These are phyloP conservation scores for Camponotus fellah DNA, from an alignment of 2,888 invertebrate species.

Conservation along the genomic window DNA sequence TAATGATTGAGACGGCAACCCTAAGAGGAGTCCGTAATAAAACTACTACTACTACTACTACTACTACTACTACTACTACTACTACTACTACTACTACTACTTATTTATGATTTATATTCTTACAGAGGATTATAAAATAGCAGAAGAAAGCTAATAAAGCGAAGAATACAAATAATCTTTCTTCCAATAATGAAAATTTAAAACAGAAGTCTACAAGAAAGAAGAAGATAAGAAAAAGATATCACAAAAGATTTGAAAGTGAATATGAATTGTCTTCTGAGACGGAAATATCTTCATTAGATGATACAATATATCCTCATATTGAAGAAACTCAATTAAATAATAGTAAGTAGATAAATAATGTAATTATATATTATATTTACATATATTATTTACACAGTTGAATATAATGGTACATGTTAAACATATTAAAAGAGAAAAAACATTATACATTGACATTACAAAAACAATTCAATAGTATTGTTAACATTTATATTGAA, in stretches of 20 bases:
- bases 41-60: too few relatives aligned
- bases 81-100: too few relatives aligned
- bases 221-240: not conserved
- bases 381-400: too few relatives aligned
- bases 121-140: not conserved
- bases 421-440: too few relatives aligned
- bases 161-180: not conserved
- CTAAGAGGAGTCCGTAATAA: too few relatives aligned
- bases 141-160: slow-evolving; percentile 5
- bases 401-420: too few relatives aligned
- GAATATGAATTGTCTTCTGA: slow-evolving; percentile 1
- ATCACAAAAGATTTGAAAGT: not conserved
- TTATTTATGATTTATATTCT: too few relatives aligned
- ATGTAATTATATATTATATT: not conserved
- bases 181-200: not conserved
- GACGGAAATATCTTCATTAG: not conserved
- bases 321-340: not conserved
- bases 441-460: too few relatives aligned
- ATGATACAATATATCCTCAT: not conserved
- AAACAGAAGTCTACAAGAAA: not conserved
- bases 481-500: too few relatives aligned
- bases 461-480: too few relatives aligned
- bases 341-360: not conserved
- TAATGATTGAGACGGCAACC: too few relatives aligned
- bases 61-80: too few relatives aligned